Evolutionary conservation across 2,113 vertebrate genomes (phyloP), one percentile per base, ranked within the genome.

Genomic region (Pedetes capensis): DNA sequence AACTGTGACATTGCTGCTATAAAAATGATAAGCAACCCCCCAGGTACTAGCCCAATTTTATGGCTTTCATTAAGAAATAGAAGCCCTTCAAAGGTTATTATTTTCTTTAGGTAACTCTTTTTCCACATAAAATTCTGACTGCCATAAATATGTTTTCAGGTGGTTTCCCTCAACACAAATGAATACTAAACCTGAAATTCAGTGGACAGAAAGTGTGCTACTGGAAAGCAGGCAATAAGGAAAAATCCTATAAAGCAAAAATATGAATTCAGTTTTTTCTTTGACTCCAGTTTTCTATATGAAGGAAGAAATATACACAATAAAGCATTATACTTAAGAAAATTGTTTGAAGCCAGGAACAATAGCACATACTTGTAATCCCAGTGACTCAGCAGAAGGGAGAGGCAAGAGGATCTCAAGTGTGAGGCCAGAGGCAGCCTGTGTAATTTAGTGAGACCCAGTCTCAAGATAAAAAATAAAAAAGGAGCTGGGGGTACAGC

Each of bases 61-160:
- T 37, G 61, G 61, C 0, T 92, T 72, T 85, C 76, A 25, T 63
- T 39, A 79, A 85, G 75, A 96, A 96, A 96, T 22, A 95, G 95
- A 94, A 87, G 27, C 5, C 71, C 18, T 95, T 96, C 51, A 74
- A 91, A 93, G 29, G 5, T 87, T 85, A 75, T 64, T 64, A 64
- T 25, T 89, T 87, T 53, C 63, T 76, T 75, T 74, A 82, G 27
- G n/a, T 27, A 25, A 79, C 47, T 83, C 66, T 97, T 91, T 96
- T 96, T 97, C 94, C 69, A 92, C 71, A 85, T 87, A 89, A 84
- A 95, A 93, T 76, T 89, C 37, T n/a, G 75, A 59, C n/a, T 57
- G 49, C 9, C 3, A 59, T 44, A 78, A 47, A 55, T 16, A 79
- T 69, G 23, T 53, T 93, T 72, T 96, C 66, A 95, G 39, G 59